Conservation (phyloP, 2,888 invertebrate genomes). For the Chouioia cunea region DNA sequence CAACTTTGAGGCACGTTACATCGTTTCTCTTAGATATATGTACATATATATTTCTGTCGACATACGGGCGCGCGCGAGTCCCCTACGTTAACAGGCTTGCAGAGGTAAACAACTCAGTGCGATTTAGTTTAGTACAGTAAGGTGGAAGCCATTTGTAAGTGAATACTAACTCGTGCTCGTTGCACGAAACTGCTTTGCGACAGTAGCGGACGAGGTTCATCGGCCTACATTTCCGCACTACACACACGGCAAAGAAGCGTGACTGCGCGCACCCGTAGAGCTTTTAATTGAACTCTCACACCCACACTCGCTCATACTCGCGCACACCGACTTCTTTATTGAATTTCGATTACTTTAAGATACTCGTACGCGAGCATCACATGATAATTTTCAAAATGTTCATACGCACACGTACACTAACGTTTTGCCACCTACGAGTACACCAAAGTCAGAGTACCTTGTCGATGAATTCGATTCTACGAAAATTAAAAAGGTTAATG, state of each 20-base stretch:
- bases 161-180: conserved; percentile 25
- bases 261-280: too few relatives aligned
- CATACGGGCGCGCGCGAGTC: background rate
- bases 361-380: too few relatives aligned
- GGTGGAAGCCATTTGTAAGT: conserved; percentile 48
- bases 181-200: conserved; percentile 15
- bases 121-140: conserved; percentile 42
- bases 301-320: background rate
- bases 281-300: too few relatives aligned
- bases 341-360: conserved; percentile 42
- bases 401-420: background rate
- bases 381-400: background rate
- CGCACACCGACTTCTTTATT: conserved; percentile 19
- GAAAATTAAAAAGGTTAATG: too few relatives aligned
- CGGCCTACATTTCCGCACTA: conserved; percentile 36
- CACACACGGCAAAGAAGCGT: too few relatives aligned
- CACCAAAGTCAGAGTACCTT: too few relatives aligned
- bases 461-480: background rate
- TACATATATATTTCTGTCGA: background rate
- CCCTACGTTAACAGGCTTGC: conserved; percentile 40
- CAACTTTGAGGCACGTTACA: conserved; percentile 23
- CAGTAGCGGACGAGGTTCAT: conserved; percentile 32
- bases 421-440: background rate
- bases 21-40: conserved; percentile 2
- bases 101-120: conserved; percentile 44